Evolutionary conservation across 2,888 invertebrate species (phyloP).

Genomic region (Aproaerema taeniolella): DNA sequence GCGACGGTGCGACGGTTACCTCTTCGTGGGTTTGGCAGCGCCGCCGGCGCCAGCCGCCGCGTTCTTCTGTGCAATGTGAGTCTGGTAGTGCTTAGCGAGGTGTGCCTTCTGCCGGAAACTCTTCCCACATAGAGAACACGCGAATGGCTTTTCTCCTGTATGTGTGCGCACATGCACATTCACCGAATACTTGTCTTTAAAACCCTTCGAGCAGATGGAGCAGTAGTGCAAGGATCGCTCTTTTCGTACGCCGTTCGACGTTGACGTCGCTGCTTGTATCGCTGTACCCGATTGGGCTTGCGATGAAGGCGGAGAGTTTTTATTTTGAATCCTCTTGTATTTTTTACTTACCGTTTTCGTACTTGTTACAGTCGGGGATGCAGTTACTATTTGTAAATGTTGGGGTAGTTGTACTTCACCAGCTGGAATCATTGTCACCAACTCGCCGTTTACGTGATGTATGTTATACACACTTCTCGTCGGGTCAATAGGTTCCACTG

Average conservation of each 20-base stretch:
- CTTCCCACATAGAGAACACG: conserved; percentile 95
- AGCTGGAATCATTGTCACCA: conserved; percentile 69
- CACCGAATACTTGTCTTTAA: conserved; percentile 97
- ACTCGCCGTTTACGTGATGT: conserved; percentile 66
- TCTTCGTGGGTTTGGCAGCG: conserved; percentile 71
- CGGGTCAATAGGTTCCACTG: conserved; percentile 73
- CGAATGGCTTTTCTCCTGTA: conserved; percentile 98
- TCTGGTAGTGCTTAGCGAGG: conserved; percentile 94
- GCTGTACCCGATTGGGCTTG: conserved; percentile 55
- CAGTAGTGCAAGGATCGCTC: conserved; percentile 94
- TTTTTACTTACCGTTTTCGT: conserved; percentile 82
- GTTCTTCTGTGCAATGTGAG: conserved; percentile 91
- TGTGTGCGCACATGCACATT: conserved; percentile 98
- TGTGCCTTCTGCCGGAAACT: conserved; percentile 95
- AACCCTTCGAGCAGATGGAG: conserved; percentile 94
- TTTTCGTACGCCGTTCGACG: conserved; percentile 86
- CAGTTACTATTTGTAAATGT: conserved; percentile 75
- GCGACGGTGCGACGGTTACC: conserved; percentile 48
- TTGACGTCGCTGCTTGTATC: conserved; percentile 76
- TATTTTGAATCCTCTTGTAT: conserved; percentile 80
- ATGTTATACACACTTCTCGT: conserved; percentile 74
- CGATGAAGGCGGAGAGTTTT: conserved; percentile 61
- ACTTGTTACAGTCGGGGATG: conserved; percentile 79
- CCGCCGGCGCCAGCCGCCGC: conserved; percentile 82
- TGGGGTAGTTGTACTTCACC: conserved; percentile 65